Evolutionary conservation across 1,140 invertebrate genomes (phyloP).

Genomic region (Apis cerana): DNA sequence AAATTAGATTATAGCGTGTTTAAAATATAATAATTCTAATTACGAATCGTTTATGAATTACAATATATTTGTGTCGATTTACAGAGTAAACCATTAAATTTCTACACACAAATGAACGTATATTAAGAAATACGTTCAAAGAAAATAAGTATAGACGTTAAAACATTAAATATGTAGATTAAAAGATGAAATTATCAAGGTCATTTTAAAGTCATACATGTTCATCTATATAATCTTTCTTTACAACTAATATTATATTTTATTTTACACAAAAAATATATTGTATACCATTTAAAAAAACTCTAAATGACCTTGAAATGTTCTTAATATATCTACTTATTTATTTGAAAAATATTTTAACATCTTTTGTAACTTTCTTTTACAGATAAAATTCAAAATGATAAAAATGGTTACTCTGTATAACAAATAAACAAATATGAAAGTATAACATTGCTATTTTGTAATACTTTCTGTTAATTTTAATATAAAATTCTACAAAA

Average conservation of each 20-base stretch:
- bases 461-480: not conserved
- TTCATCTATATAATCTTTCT: not conserved
- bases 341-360: not conserved
- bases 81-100: not conserved
- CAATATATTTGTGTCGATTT: not conserved
- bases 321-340: not conserved
- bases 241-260: not conserved
- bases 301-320: not conserved
- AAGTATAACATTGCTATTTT: not conserved
- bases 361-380: not conserved
- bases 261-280: not conserved
- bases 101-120: not conserved
- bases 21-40: conserved; percentile 25
- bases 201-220: not conserved
- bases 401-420: conserved; percentile 10
- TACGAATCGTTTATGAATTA: not conserved
- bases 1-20: not conserved
- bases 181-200: not conserved
- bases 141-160: not conserved
- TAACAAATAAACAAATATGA: not conserved
- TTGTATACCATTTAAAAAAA: not conserved
- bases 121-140: not conserved
- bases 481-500: conserved; percentile 5
- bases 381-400: not conserved
- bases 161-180: not conserved